phyloP scores from a whole-genome alignment of 2,888 invertebrate genomes.

The Teleogryllus oceanicus region DNA sequence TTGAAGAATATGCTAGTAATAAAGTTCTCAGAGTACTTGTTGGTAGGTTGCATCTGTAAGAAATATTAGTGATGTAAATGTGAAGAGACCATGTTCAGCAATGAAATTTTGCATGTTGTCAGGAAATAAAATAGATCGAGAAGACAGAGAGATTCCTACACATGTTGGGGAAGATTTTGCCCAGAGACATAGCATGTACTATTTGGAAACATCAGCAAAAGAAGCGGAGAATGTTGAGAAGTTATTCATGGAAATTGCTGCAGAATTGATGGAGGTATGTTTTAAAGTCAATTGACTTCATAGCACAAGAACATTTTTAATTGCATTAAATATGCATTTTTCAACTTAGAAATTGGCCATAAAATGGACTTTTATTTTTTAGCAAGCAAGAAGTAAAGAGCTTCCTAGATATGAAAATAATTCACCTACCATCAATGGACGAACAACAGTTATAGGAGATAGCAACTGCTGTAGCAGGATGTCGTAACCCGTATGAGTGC shows the following conservation, averaged over 20 bases:
- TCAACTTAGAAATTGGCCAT: neutral
- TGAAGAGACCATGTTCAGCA: no score
- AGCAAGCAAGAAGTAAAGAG: constrained; percentile 84
- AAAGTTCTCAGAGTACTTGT: constrained; percentile 92
- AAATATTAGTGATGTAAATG: neutral
- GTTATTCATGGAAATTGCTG: constrained; percentile 94
- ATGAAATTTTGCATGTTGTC: constrained; percentile 34
- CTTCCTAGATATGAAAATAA: constrained; percentile 70
- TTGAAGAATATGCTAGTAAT: constrained; percentile 94
- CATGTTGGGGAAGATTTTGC: constrained; percentile 96
- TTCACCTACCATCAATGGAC: constrained; percentile 66
- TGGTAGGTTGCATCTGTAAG: constrained; percentile 57
- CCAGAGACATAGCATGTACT: constrained; percentile 93
- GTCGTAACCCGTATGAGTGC: constrained; percentile 43
- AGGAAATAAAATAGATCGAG: constrained; percentile 97
- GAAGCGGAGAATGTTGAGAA: constrained; percentile 97
- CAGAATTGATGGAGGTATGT: constrained; percentile 77
- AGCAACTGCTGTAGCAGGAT: constrained; percentile 58
- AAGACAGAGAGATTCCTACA: constrained; percentile 91
- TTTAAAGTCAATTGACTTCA: neutral
- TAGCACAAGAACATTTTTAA: neutral
- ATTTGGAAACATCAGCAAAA: constrained; percentile 95
- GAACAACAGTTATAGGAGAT: constrained; percentile 66
- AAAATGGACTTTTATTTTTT: constrained; percentile 37
- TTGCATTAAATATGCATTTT: neutral